Percentiles rank a stretch among this genome's conserved stretches.
Conservation (phyloP, 2,113 vertebrate genomes). For the Thryonomys swinderianus region DNA sequence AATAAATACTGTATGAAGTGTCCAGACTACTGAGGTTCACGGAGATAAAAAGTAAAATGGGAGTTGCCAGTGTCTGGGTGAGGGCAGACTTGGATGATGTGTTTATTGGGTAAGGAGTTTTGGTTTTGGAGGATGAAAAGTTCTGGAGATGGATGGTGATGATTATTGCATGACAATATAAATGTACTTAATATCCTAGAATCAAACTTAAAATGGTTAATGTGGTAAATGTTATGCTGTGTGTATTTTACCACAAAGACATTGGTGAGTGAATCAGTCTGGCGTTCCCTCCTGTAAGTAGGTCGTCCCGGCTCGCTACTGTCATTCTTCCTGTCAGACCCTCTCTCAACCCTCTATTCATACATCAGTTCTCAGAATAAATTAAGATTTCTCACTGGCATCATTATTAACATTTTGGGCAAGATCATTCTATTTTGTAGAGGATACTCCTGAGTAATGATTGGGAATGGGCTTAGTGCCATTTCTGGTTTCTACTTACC, state of each 20-base stretch:
- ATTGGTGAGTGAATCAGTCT: neutral
- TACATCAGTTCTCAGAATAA: neutral
- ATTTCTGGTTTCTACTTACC: neutral
- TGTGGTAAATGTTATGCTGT: neutral
- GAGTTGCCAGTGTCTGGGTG: neutral
- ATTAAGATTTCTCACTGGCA: neutral
- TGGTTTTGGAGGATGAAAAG: neutral
- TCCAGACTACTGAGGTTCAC: neutral
- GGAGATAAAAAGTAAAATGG: neutral
- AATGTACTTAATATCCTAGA: neutral
- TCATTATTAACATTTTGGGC: neutral
- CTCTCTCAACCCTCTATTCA: neutral
- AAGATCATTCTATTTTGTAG: neutral
- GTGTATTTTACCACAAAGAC: neutral
- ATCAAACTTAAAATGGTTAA: neutral
- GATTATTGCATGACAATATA: neutral
- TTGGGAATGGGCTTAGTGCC: neutral
- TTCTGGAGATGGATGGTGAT: neutral
- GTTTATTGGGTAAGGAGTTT: neutral
- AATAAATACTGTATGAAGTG: neutral
- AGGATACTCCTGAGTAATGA: fast-evolving
- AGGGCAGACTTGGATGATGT: neutral
- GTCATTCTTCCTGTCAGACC: neutral
- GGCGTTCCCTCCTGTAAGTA: neutral
- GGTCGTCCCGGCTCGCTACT: neutral